Base-by-base conservation (phyloP, 1,140 invertebrate genomes). In the Saccostrea glomerata region DNA sequence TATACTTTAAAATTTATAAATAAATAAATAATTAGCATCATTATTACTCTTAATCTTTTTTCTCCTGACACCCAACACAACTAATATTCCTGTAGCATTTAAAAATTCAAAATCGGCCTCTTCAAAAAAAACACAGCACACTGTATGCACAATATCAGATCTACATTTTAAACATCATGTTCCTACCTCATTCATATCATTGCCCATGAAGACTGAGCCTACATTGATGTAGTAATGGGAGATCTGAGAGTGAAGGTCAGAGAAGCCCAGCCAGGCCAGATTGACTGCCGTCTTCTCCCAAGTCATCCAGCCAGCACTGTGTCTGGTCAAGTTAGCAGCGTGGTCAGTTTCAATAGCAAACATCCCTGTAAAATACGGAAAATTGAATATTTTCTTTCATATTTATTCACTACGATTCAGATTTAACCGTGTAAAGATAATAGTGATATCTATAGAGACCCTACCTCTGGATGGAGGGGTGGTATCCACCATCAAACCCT, bases 181-280 rank as follows among this genome's bases (percentile, higher is more conserved):
- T 20, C n/a, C 9, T 70, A 20, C 63, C 89, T 86, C 82, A 85
- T 90, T 91, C 17, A 91, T 73, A 77, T 92, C 90, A 25, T n/a
- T 87, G 23, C 40, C 87, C 70, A 91, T 89, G 60, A 87, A 88
- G 5, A 83, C 17, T 30, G 84, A 86, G 20, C 92, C 92, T 11
- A 92, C 90, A 88, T 73, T 82, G 70, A 92, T 77, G 1, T 58
- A 23, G 82, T 92, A 92, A 82, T 90, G 54, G 15, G 86, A 70
- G 15, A 92, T 88, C 30, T 82, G 87, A 6, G 92, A 90, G 86
- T 92, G 92, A 58, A 90, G 58, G 87, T 92, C 92, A 70, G 84
- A 47, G 47, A 92, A 92, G 30, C 92, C 91, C 11, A 92, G 40
- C 92, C 92, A 92, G 58, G 91, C 89, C 25, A 92, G 63, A 56